phyloP scores from a whole-genome alignment of 2,797 vertebrate species.

The Halcyon leucocephala region DNA sequence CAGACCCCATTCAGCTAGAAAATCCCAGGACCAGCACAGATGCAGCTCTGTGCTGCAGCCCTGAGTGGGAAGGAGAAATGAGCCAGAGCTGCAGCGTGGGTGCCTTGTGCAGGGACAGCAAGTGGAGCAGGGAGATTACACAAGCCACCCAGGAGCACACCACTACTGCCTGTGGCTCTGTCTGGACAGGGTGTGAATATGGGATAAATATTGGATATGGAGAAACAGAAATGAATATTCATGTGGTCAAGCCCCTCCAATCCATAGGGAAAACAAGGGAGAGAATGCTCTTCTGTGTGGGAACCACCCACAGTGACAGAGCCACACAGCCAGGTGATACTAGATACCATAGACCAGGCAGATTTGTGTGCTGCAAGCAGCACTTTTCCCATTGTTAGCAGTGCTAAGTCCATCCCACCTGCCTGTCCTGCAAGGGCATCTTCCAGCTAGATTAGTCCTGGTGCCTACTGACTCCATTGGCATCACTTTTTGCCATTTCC shows the following conservation, averaged over 20 bases:
- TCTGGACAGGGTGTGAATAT: background rate
- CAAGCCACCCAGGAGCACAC: background rate
- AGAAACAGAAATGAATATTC: background rate
- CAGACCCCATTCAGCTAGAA: background rate
- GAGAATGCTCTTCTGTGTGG: background rate
- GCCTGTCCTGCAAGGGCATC: background rate
- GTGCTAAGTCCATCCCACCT: background rate
- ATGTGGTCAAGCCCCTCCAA: background rate
- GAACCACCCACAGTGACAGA: background rate
- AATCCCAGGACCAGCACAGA: background rate
- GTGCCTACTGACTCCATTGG: background rate
- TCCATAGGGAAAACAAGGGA: accelerated
- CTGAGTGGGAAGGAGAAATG: background rate
- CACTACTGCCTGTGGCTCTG: background rate
- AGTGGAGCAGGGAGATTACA: accelerated
- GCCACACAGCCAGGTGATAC: background rate
- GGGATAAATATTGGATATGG: too few species aligned
- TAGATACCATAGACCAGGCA: background rate
- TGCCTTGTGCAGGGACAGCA: background rate
- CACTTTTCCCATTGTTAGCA: background rate
- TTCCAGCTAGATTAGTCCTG: background rate
- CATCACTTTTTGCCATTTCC: background rate
- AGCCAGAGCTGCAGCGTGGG: background rate
- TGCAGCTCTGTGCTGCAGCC: background rate
- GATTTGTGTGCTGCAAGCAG: background rate